A percentile compares a stretch with the other conserved stretches of the same genome.
phyloP scores from a whole-genome alignment of 2,113 vertebrate genomes.

The Donacobius atricapilla region DNA sequence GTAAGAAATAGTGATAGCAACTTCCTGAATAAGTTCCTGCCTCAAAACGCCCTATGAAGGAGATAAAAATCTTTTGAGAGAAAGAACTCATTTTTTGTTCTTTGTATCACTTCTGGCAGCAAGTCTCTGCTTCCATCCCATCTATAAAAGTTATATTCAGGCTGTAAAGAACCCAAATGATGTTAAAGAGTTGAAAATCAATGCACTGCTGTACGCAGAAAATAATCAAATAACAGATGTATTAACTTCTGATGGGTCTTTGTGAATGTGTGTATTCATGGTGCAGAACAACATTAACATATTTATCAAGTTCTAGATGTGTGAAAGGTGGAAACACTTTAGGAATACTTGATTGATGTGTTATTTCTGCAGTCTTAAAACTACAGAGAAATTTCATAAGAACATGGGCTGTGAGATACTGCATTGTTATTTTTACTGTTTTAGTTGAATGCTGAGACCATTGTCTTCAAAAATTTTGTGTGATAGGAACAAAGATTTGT shows the following conservation, averaged over 20 bases:
- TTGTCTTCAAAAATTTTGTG: conserved; percentile 35
- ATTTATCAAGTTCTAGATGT: conserved; percentile 56
- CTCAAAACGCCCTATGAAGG: neutral
- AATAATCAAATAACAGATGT: neutral
- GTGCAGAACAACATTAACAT: conserved; percentile 39
- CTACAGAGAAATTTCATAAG: conserved; percentile 47
- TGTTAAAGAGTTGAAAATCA: conserved; percentile 9
- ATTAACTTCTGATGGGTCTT: conserved; percentile 39
- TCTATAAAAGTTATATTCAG: neutral
- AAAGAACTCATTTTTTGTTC: neutral
- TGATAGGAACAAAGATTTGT: conserved; percentile 39
- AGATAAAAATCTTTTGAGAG: neutral
- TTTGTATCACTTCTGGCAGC: neutral
- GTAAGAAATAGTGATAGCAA: neutral
- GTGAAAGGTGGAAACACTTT: conserved; percentile 49
- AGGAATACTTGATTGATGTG: conserved; percentile 37
- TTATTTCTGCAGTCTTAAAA: conserved; percentile 50
- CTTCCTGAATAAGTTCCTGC: neutral
- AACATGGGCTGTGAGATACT: conserved; percentile 2
- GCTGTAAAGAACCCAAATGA: neutral
- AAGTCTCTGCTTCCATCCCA: neutral
- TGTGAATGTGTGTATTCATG: conserved; percentile 4
- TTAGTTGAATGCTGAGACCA: neutral
- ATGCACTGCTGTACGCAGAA: neutral
- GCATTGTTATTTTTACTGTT: conserved; percentile 48